Evolutionary conservation across 1,140 invertebrate species (phyloP), one percentile per base, ranked within the genome.

Genomic region (Aphelinus atriplicis): DNA sequence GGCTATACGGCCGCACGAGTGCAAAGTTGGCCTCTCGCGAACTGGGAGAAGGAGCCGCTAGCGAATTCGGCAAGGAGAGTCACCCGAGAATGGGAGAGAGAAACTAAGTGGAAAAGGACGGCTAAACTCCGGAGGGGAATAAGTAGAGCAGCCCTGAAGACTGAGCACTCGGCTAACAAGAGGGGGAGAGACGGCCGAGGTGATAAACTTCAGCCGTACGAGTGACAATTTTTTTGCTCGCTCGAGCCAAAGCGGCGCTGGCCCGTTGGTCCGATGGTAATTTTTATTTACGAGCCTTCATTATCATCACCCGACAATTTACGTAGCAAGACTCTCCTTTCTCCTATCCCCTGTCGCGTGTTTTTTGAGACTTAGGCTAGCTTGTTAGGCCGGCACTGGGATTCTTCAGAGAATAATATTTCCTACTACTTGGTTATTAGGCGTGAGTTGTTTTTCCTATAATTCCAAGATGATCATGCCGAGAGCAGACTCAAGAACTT

Each of bases 281-380:
- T 81, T 81, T 82, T 82, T 82, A 80, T 82, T 82, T 80, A 80
- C 69, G 76, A 77, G 60, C 61, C 64, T 77, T 80, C 70, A 76
- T 81, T 81, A 81, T 81, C 77, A 68, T 78, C 68, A 53, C 56
- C 78, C 62, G 76, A 73, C 80, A 74, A 79, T 80, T 75, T 78
- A 62, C 61, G 64, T 26, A 7, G n/a, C 42, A 4, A 53, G 47
- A 48, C 63, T 65, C 63, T n/a, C 53, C 63, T 65, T 65, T 53
- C 42, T 7, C 48, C 63, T 10, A 46, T 9, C 61, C 61, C 10
- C 45, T 7, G 58, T 60, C 58, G 45, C 42, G 58, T 43, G 58
- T 26, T 45, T 47, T 63, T 45, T 45, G 3, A 3, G 26, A 61
- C 3, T 46, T 45, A 51, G 51, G 51, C 7, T 66, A n/a, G 10